phyloP scores from a whole-genome alignment of 2,888 invertebrate genomes.

The Busseola fusca region DNA sequence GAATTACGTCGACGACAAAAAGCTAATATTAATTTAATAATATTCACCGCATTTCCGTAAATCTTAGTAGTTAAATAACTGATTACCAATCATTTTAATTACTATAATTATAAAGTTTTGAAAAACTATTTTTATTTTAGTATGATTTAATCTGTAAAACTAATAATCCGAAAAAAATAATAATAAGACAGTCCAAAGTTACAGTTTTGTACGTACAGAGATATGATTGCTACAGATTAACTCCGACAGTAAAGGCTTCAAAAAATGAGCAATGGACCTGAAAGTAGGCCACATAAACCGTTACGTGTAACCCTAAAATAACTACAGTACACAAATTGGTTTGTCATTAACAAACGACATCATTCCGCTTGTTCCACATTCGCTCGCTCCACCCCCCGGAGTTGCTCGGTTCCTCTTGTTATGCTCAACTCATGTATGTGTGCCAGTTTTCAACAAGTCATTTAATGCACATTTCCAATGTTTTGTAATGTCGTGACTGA shows the following conservation, averaged over 20 bases:
- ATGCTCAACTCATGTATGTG: slow-evolving; percentile 69
- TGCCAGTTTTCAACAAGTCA: slow-evolving; percentile 49
- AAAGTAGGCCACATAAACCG: slow-evolving; percentile 37
- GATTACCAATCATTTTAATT: background rate
- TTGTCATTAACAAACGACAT: slow-evolving; percentile 60
- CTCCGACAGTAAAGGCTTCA: slow-evolving; percentile 2
- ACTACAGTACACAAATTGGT: slow-evolving; percentile 55
- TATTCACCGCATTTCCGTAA: background rate
- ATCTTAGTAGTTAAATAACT: background rate
- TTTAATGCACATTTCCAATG: slow-evolving; percentile 42
- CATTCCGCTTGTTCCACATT: slow-evolving; percentile 60
- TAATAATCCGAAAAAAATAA: background rate
- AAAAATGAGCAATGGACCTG: slow-evolving; percentile 42
- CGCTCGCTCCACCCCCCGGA: slow-evolving; percentile 51
- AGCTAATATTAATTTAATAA: background rate
- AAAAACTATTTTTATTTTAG: background rate
- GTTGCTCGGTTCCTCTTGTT: slow-evolving; percentile 74
- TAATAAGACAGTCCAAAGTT: background rate
- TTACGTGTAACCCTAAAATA: slow-evolving; percentile 48
- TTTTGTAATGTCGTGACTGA: slow-evolving; percentile 27
- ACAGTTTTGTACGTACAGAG: background rate
- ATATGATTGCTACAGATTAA: slow-evolving; percentile 10
- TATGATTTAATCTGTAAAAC: background rate
- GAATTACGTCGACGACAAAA: background rate
- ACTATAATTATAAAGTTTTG: background rate